phyloP scores from a whole-genome alignment of 2,113 vertebrate genomes.

The Ceyx cyanopectus region DNA sequence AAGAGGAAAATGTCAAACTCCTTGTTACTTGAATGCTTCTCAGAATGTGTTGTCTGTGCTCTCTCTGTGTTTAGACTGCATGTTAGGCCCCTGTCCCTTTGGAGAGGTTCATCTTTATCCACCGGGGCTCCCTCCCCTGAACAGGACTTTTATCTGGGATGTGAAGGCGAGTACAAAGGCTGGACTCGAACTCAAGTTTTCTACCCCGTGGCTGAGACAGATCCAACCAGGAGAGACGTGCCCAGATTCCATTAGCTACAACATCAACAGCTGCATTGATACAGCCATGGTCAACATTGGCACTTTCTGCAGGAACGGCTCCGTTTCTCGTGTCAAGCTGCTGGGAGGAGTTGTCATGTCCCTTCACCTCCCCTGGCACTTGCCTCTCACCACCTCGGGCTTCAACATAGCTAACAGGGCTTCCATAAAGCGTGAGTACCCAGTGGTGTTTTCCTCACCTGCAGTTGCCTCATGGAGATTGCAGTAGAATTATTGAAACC shows the following conservation, averaged over 20 bases:
- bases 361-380: constrained; percentile 80
- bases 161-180: constrained; percentile 71
- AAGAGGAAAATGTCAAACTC: background rate
- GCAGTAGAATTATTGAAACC: background rate
- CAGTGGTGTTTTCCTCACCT: background rate
- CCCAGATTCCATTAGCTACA: constrained; percentile 79
- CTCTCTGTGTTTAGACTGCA: constrained; percentile 81
- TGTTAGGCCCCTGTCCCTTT: constrained; percentile 73
- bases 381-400: constrained; percentile 68
- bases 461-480: background rate
- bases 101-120: constrained; percentile 77
- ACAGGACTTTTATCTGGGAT: constrained; percentile 87
- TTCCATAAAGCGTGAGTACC: constrained; percentile 81
- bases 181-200: constrained; percentile 85
- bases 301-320: constrained; percentile 88
- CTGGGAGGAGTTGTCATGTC: constrained; percentile 78
- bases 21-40: background rate
- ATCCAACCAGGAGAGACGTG: constrained; percentile 77
- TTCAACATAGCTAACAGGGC: constrained; percentile 82
- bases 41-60: background rate
- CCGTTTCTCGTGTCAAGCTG: constrained; percentile 80
- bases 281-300: constrained; percentile 74
- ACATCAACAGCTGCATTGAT: constrained; percentile 70
- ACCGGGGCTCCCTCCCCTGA: constrained; percentile 78
- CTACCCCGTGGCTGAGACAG: constrained; percentile 81